Evolutionary conservation across 2,113 vertebrate genomes (phyloP), one percentile per base, ranked within the genome.

Genomic region (Myodes glareolus): DNA sequence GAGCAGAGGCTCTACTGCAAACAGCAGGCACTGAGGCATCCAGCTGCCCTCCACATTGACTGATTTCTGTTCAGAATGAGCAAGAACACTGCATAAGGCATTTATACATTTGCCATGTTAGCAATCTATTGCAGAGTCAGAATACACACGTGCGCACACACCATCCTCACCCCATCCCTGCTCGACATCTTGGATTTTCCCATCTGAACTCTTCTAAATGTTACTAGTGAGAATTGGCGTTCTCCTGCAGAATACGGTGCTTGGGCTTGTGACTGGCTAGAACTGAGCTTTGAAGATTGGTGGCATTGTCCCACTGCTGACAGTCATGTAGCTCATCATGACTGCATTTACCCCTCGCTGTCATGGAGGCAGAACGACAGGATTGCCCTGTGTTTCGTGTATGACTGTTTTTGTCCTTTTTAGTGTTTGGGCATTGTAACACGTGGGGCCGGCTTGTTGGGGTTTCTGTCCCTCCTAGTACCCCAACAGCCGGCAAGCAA

Each of bases 1-100:
- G 21, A 42, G 29, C 3, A 1, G 86, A 61, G 88, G 52, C 61
- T 27, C 4, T 42, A 6, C 47, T 73, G 33, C 39, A 10, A n/a
- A 45, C 7, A 61, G 81, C 68, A 29, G 63, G 16, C 19, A 25
- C 50, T 13, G 19, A 47, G 65, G 67, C 76, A 27, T 13, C 21
- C 33, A 19, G 7, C 67, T 55, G 70, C 78, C 67, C n/a, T 47
- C 13, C 13, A n/a, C 5, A 42, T 17, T 45, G 2, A 36, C 76
- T 63, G 42, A 2, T 36, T 72, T 29, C 11, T 21, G 2, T 63
- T 8, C 39, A 80, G 3, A 50, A 70, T 67, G 90, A 95, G 1
- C 11, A 61, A 10, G 68, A 70, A 8, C n/a, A 23, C 2, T 19
- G 1, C 10, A 12, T 3, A 0, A 1, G 19, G 33, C 21, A 27